These are phyloP conservation scores for Acromyrmex echinatior DNA, from an alignment of 1,140 invertebrate species.

Conservation along the genomic window DNA sequence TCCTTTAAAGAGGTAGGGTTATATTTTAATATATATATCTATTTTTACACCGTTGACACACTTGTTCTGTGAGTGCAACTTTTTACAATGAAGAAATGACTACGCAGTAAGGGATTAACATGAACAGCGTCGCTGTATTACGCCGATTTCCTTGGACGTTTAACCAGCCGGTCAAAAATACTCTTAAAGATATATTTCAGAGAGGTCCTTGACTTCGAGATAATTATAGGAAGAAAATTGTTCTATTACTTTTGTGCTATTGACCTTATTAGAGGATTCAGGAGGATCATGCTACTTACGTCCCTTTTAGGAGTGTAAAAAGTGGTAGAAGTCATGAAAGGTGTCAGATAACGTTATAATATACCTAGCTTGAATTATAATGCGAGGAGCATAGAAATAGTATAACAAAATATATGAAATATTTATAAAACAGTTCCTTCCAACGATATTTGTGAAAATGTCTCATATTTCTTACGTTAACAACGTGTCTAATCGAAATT, in stretches of 20 bases:
- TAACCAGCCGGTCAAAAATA: slow-evolving; percentile 20
- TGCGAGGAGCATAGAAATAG: slow-evolving; percentile 84
- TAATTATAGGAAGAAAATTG: slow-evolving; percentile 39
- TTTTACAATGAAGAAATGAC: slow-evolving; percentile 10
- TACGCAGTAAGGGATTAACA: slow-evolving; percentile 45
- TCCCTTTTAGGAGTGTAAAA: slow-evolving; percentile 67
- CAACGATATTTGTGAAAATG: slow-evolving; percentile 77
- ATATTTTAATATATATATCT: slow-evolving; percentile 32
- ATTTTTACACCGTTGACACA: slow-evolving; percentile 31
- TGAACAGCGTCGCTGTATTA: slow-evolving; percentile 8
- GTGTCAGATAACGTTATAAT: slow-evolving; percentile 69
- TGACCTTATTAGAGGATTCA: slow-evolving; percentile 61
- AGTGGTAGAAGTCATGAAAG: slow-evolving; percentile 69
- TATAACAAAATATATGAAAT: slow-evolving; percentile 87
- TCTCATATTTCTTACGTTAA: neutral
- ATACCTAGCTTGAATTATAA: slow-evolving; percentile 72
- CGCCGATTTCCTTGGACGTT: neutral
- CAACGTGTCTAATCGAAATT: neutral
- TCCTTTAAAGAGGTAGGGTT: slow-evolving; percentile 38
- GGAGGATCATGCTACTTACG: slow-evolving; percentile 43
- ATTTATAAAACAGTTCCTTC: slow-evolving; percentile 83
- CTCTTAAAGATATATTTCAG: slow-evolving; percentile 28
- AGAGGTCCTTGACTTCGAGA: slow-evolving; percentile 14
- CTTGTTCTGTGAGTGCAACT: slow-evolving; percentile 17
- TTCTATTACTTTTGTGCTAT: slow-evolving; percentile 70